These are phyloP conservation scores for Coccyzus lansbergi DNA, from an alignment of 2,797 vertebrate genomes.

Conservation along the genomic window DNA sequence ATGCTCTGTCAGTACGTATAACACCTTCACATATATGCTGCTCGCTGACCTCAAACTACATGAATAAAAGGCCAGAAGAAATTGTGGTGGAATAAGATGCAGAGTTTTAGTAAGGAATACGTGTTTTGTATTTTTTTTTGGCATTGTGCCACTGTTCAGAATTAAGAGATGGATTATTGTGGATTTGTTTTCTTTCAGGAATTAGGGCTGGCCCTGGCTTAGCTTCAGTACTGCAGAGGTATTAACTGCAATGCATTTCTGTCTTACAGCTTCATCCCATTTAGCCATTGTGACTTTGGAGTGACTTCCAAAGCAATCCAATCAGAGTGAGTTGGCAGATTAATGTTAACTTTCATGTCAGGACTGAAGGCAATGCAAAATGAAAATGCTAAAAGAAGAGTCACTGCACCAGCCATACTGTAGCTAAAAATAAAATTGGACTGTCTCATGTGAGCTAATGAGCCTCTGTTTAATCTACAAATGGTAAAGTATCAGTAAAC, in stretches of 20 bases:
- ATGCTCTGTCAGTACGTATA: constrained; percentile 23
- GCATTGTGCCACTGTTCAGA: constrained; percentile 73
- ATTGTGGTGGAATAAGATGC: constrained; percentile 42
- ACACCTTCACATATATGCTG: constrained; percentile 51
- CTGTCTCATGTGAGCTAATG: constrained; percentile 5
- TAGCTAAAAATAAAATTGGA: constrained; percentile 29
- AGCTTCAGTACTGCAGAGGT: constrained; percentile 77
- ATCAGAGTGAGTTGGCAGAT: constrained; percentile 79
- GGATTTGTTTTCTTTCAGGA: constrained; percentile 85
- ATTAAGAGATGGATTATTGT: constrained; percentile 83
- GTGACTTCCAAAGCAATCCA: constrained; percentile 84
- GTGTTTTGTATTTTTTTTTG: constrained; percentile 64
- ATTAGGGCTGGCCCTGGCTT: constrained; percentile 84
- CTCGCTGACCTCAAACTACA: constrained; percentile 67
- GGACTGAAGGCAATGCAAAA: constrained; percentile 64
- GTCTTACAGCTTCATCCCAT: constrained; percentile 76
- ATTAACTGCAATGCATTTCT: constrained; percentile 84
- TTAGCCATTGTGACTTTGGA: constrained; percentile 81
- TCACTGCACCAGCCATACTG: background rate
- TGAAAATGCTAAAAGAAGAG: constrained; percentile 62
- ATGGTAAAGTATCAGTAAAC: constrained; percentile 28
- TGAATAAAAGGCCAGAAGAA: constrained; percentile 59
- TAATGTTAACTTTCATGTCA: constrained; percentile 77
- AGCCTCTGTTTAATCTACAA: constrained; percentile 36
- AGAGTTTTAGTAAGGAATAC: constrained; percentile 51